A percentile compares a stretch with the other conserved stretches of the same genome.
These are phyloP conservation scores for Tautogolabrus adspersus DNA, from an alignment of 2,113 vertebrate genomes.

Conservation along the genomic window DNA sequence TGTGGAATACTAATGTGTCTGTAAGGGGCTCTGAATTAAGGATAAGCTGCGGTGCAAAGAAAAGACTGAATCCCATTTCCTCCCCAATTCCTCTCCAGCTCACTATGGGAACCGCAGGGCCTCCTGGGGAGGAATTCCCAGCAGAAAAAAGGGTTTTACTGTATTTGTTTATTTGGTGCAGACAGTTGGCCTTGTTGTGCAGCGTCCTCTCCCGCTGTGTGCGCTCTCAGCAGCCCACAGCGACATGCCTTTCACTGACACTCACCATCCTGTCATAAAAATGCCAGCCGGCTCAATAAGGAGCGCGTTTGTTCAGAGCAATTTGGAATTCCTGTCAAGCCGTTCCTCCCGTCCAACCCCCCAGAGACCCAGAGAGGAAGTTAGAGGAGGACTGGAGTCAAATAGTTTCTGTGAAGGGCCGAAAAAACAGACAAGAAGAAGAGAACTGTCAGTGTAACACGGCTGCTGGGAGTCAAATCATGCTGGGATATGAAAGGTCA, in stretches of 20 bases:
- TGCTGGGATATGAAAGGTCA: not conserved
- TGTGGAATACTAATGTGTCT: conserved; percentile 66
- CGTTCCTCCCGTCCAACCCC: conserved; percentile 44
- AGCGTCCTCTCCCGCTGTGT: conserved; percentile 15
- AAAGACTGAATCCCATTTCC: conserved; percentile 49
- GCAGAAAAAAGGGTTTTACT: conserved; percentile 30
- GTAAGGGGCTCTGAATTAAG: conserved; percentile 24
- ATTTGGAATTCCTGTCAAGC: conserved; percentile 52
- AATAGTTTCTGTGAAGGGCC: conserved; percentile 43
- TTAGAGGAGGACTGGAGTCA: conserved; percentile 39
- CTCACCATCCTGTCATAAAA: conserved; percentile 75
- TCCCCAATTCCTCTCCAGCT: conserved; percentile 31
- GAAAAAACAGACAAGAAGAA: conserved; percentile 11
- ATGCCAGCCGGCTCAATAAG: conserved; percentile 59
- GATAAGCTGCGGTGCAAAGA: conserved; percentile 5
- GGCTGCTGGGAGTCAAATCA: not conserved
- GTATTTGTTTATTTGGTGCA: conserved; percentile 68
- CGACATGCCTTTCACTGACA: conserved; percentile 55
- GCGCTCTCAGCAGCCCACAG: conserved; percentile 39
- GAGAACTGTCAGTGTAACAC: not conserved
- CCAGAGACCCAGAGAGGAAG: conserved; percentile 57
- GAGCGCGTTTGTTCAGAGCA: conserved; percentile 58
- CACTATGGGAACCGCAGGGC: conserved; percentile 66
- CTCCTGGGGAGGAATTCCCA: conserved; percentile 42
- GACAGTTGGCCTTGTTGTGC: conserved; percentile 32